Evolutionary conservation across 2,888 invertebrate species (phyloP).

Genomic region (Achlya flavicornis): DNA sequence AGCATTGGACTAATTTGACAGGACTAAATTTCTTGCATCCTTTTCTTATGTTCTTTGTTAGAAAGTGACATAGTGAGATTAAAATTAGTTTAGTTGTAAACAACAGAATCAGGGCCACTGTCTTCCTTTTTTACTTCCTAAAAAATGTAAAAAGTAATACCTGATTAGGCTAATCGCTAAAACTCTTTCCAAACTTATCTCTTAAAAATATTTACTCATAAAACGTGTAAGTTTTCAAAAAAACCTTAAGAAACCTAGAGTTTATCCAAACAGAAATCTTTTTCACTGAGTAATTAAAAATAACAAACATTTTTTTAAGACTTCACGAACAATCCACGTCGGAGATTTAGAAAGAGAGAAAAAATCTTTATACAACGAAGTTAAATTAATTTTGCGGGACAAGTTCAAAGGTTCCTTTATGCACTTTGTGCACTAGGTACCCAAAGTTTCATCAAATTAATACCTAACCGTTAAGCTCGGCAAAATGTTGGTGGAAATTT

Average conservation of each 20-base stretch:
- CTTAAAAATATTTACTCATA: background rate
- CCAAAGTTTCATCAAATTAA: conserved; percentile 9
- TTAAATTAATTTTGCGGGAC: conserved; percentile 27
- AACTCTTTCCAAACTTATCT: background rate
- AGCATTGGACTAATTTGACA: too few relatives aligned
- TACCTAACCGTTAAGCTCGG: conserved; percentile 1
- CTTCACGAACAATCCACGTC: background rate
- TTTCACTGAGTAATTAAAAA: conserved; percentile 7
- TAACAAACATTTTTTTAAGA: background rate
- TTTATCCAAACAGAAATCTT: conserved; percentile 1
- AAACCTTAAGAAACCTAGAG: background rate
- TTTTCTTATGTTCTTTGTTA: too few relatives aligned
- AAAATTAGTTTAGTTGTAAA: too few relatives aligned
- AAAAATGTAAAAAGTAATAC: too few relatives aligned
- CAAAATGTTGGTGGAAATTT: background rate
- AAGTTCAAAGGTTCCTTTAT: conserved; percentile 20
- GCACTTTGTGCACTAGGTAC: conserved; percentile 13
- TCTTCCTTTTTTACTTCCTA: too few relatives aligned
- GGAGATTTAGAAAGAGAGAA: conserved; percentile 14
- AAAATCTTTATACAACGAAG: conserved; percentile 17
- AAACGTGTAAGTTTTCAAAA: background rate
- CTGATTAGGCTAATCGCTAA: background rate
- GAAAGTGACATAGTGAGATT: too few relatives aligned
- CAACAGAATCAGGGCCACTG: too few relatives aligned
- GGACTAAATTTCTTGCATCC: too few relatives aligned